Percentiles rank a stretch among this genome's conserved stretches.
phyloP scores from a whole-genome alignment of 2,113 vertebrate genomes.

The Carettochelys insculpta region DNA sequence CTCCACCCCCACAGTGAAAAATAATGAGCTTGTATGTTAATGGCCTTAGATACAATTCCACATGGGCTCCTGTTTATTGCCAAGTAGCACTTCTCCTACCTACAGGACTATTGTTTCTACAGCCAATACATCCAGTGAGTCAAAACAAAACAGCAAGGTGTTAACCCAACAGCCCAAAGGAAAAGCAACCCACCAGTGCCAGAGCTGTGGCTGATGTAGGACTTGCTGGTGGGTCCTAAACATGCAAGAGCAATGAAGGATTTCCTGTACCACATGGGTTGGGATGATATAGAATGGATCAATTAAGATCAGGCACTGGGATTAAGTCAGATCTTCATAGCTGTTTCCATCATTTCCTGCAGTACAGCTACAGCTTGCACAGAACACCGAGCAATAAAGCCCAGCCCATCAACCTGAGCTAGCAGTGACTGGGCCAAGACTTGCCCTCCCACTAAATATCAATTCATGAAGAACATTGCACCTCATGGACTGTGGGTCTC shows the following conservation, averaged over 20 bases:
- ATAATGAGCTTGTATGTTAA: neutral
- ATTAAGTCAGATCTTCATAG: neutral
- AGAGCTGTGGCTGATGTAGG: neutral
- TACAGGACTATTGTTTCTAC: neutral
- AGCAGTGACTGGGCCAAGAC: neutral
- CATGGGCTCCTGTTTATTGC: neutral
- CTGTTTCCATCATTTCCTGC: neutral
- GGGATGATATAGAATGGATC: neutral
- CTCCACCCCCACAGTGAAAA: neutral
- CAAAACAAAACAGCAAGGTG: neutral
- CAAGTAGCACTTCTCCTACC: neutral
- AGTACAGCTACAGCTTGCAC: neutral
- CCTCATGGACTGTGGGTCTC: too few relatives aligned
- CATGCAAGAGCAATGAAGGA: rapidly evolving
- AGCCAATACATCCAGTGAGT: neutral
- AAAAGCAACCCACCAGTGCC: neutral
- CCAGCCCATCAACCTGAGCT: neutral
- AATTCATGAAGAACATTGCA: neutral
- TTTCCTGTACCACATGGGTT: rapidly evolving
- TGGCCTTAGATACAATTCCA: neutral
- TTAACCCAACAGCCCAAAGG: too few relatives aligned
- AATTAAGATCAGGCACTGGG: neutral
- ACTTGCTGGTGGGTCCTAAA: rapidly evolving
- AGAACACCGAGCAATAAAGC: neutral
- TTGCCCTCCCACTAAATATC: neutral